These are phyloP conservation scores for Ormyrus nitidulus DNA, from an alignment of 2,888 invertebrate genomes.

Conservation along the genomic window DNA sequence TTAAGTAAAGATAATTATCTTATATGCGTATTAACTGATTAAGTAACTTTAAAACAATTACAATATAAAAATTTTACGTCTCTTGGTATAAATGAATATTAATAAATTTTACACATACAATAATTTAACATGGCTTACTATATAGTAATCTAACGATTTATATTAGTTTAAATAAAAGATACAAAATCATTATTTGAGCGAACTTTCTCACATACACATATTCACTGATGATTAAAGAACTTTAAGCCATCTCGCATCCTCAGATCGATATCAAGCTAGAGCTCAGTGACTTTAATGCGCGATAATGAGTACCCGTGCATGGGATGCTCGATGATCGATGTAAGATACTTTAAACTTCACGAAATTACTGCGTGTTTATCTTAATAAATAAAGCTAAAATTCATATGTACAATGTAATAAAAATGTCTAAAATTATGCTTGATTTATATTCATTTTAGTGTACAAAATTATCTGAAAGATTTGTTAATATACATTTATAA, in stretches of 20 bases:
- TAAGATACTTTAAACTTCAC: constrained; percentile 14
- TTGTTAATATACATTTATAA: too few species aligned
- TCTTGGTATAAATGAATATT: too few species aligned
- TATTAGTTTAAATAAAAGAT: too few species aligned
- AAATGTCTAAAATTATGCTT: not conserved
- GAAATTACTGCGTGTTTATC: not conserved
- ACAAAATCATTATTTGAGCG: not conserved
- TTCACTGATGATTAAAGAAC: too few species aligned
- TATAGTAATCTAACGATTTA: too few species aligned
- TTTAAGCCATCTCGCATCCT: not conserved
- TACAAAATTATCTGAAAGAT: too few species aligned
- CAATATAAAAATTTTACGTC: too few species aligned
- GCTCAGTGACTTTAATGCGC: constrained; percentile 30
- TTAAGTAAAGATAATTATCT: too few species aligned
- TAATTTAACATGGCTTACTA: too few species aligned
- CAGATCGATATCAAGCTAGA: constrained; percentile 10
- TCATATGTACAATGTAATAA: not conserved
- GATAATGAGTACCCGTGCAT: constrained; percentile 31
- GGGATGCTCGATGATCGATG: constrained; percentile 3
- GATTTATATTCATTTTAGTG: not conserved
- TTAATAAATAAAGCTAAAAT: not conserved
- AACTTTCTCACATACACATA: not conserved
- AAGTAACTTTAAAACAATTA: too few species aligned
- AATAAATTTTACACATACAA: too few species aligned
- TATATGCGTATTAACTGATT: too few species aligned